Evolutionary conservation across 2,113 vertebrate genomes (phyloP), one percentile per base, ranked within the genome.

Genomic region (Mandrillus leucophaeus): DNA sequence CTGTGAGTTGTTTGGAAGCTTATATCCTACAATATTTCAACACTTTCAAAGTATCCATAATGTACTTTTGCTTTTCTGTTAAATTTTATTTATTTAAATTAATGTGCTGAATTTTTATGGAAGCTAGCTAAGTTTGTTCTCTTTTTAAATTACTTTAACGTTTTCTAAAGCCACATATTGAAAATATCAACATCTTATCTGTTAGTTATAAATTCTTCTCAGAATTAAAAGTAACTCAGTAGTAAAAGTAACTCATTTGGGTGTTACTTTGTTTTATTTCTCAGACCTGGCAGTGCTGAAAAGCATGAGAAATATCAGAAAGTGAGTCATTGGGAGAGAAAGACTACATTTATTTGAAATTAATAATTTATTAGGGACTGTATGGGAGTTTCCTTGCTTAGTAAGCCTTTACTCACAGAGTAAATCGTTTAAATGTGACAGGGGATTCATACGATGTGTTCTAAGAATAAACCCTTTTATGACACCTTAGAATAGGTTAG

Each of bases 71-170:
- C 45, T 96, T 95, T 91, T 96, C 72, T 78, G 35, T 35, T 52
- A 72, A 68, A 85, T 20, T 32, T 76, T 57, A 78, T 59, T 72
- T 48, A 57, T 55, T 83, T 79, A 76, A 88, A 95, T 96, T 82
- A 93, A 30, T 48, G 22, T n/a, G 52, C 27, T 57, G 35, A 23
- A 55, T 88, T 88, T 92, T 79, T 73, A 81, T 68, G 23, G 52
- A 68, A 83, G n/a, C 90, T 23, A 57, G 68, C 68, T 48, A 89
- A 59, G 20, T 81, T 96, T 64, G 70, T 78, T 93, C 73, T 92
- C 27, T 93, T 82, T 93, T 93, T 40, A 75, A 95, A 64, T 92
- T 50, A 66, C 38, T 76, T 85, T 61, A 85, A 78, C 72, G n/a
- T 45, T 91, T 93, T 88, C 76, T 32, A 70, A 38, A 88, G 70